Percentiles rank a stretch among this genome's conserved stretches.
Conservation (phyloP, 2,797 vertebrate species). For the Poeciliopsis gracilis region DNA sequence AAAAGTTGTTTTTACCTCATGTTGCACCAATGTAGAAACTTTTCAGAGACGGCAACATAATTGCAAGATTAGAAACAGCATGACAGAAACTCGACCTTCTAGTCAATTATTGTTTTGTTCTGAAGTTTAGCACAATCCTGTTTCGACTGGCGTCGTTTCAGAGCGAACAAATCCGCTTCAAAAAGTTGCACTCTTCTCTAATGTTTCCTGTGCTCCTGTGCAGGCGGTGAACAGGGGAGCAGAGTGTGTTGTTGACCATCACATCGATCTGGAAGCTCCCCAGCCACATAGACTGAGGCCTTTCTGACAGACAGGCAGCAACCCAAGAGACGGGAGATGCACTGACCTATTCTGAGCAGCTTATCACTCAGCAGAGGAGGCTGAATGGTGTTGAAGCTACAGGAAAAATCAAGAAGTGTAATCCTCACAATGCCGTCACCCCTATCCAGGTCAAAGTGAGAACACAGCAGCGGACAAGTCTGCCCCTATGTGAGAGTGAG, state of each 20-base stretch:
- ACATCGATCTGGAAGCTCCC: constrained; percentile 1
- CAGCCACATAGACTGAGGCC: constrained; percentile 4
- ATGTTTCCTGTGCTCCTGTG: background rate
- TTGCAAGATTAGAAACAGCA: background rate
- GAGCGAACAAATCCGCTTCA: background rate
- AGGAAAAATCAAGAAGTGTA: background rate
- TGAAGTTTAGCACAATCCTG: background rate
- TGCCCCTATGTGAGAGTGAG: background rate
- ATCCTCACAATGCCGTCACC: background rate
- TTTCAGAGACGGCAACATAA: background rate
- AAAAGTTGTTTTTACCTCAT: background rate
- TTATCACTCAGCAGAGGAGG: constrained; percentile 5
- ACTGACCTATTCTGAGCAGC: constrained; percentile 5
- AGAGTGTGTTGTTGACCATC: constrained; percentile 10
- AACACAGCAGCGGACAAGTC: background rate
- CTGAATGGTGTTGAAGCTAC: constrained; percentile 1
- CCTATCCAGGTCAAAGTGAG: background rate
- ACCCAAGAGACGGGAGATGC: constrained; percentile 14
- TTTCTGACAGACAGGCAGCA: constrained; percentile 5
- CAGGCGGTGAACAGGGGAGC: background rate
- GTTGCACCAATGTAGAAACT: background rate
- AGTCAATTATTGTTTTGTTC: no score
- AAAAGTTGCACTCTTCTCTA: no score
- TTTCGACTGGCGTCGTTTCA: background rate
- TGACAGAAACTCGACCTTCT: background rate